Evolutionary conservation across 2,797 vertebrate species (phyloP), one percentile per base, ranked within the genome.

Genomic region (Cossypha polioptera): DNA sequence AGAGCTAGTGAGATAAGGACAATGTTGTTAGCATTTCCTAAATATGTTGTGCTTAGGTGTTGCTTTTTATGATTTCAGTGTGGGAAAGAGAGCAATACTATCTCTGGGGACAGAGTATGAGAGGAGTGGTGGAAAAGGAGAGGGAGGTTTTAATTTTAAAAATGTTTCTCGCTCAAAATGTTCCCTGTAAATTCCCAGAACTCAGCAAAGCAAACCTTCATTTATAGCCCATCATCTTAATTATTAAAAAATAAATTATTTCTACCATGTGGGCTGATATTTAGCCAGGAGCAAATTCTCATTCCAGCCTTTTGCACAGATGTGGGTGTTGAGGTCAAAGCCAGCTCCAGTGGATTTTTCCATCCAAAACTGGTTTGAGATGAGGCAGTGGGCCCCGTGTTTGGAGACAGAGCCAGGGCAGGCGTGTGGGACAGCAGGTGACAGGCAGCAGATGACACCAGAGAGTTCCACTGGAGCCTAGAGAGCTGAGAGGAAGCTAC

Each of bases 201-300:
- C 92, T 92, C 87, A 84, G 58, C 55, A 96, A 91, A 63, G 87
- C 78, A 83, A 90, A 82, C 0, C 7, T 69, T 92, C 79, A 66
- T 94, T 96, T 96, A 55, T 88, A 94, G 58, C 16, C 79, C 62
- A 81, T 91, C 42, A 4, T 89, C 94, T 94, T 95, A 94, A 95
- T 94, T 95, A 95, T 94, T 95, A 92, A 87, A 85, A 93, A 94
- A 91, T n/a, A 91, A 92, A 92, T 90, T 88, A 74, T 91, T 95
- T 94, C 83, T 77, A 86, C 63, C 47, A 43, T 33, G 82, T 88
- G 35, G 82, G 92, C 81, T 92, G 92, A 74, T 80, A 89, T 57
- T 79, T 96, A 94, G 85, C 96, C 92, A 86, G 91, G 66, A 86
- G 93, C 90, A 28, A 91, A 58, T 75, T 92, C 36, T 72, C 63